Percentiles rank a stretch among this genome's conserved stretches.
Evolutionary conservation across 2,888 invertebrate genomes (phyloP).

Genomic region (Drosophila kambysellisi): DNA sequence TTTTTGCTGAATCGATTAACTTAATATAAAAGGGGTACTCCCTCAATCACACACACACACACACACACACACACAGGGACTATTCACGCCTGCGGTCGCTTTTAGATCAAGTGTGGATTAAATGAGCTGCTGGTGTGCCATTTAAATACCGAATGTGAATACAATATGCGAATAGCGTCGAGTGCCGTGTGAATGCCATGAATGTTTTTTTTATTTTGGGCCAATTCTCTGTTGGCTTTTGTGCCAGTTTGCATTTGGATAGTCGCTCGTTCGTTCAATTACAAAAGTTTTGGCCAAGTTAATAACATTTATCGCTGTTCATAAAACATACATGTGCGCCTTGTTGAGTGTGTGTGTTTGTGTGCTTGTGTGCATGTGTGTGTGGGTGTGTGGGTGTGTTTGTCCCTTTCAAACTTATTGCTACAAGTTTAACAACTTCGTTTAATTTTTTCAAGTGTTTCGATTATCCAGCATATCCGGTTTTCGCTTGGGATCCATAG

Average conservation of each 20-base stretch:
- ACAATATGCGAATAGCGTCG: not conserved
- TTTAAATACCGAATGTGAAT: slow-evolving; percentile 3
- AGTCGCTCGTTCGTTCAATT: slow-evolving; percentile 64
- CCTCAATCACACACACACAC: not conserved
- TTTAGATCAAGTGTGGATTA: slow-evolving; percentile 27
- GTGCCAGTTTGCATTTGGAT: slow-evolving; percentile 45
- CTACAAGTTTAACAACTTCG: slow-evolving; percentile 73
- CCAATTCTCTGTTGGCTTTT: slow-evolving; percentile 58
- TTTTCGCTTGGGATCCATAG: slow-evolving; percentile 54
- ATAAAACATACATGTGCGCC: slow-evolving; percentile 55
- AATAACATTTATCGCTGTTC: slow-evolving; percentile 73
- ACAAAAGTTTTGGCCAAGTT: slow-evolving; percentile 72
- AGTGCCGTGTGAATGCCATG: slow-evolving; percentile 30
- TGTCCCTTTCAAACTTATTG: slow-evolving; percentile 60
- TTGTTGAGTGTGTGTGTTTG: not conserved
- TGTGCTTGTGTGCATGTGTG: slow-evolving; percentile 9
- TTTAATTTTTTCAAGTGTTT: slow-evolving; percentile 30
- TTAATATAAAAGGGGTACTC: not conserved
- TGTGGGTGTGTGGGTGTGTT: slow-evolving; percentile 25
- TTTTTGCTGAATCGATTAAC: slow-evolving; percentile 14
- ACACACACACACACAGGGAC: not conserved
- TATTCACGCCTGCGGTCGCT: slow-evolving; percentile 3
- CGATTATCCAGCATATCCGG: slow-evolving; percentile 46
- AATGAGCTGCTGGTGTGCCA: slow-evolving; percentile 19
- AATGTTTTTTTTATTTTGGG: slow-evolving; percentile 16